Base-by-base conservation (phyloP, 2,888 invertebrate species). In the Netelia virgata region DNA sequence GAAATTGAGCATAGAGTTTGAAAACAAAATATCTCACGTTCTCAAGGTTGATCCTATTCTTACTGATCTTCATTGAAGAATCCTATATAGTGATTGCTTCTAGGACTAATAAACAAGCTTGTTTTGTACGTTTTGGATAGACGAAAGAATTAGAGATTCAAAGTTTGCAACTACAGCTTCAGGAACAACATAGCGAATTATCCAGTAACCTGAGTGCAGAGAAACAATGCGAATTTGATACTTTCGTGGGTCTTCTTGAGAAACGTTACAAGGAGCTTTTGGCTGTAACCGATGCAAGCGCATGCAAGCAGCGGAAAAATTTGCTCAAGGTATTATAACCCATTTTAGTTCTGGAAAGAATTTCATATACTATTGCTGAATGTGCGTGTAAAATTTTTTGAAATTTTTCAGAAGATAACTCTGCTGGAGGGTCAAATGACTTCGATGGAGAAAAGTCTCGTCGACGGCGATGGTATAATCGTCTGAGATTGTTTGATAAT, bases 141-240 rank as follows among this genome's bases (percentile, higher is more conserved):
- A 89, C 89, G 50, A 91, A 92, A 64, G 89, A 90, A 23, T 80
- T 89, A 64, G 90, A 91, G 76, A 91, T 91, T 74, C 90, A 88
- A 64, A 76, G 86, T 10, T 78, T 92, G n/a, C 89, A 90, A 70
- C 75, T 90, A n/a, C 88, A 88, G 82, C 82, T 92, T 0, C 88
- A 90, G 73, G 87, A 87, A n/a, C 91, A 91, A 68, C 88, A 86
- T 16, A 90, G 87, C 28, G 89, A 91, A 74, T 59, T 92, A 9
- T 88, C 86, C n/a, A 86, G 88, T 3, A 86, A 86, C 50, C 23
- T 92, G n/a, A 90, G 85, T 82, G 86, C 88, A 6, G 89, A 90
- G 23, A 90, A 91, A 28, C 90, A 91, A 73, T 87, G 82, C 18
- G 91, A 91, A 86, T 70, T 91, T 53, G 87, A 88, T 50, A 89